phyloP scores from a whole-genome alignment of 2,888 invertebrate genomes.

The Pilophorus perplexus region DNA sequence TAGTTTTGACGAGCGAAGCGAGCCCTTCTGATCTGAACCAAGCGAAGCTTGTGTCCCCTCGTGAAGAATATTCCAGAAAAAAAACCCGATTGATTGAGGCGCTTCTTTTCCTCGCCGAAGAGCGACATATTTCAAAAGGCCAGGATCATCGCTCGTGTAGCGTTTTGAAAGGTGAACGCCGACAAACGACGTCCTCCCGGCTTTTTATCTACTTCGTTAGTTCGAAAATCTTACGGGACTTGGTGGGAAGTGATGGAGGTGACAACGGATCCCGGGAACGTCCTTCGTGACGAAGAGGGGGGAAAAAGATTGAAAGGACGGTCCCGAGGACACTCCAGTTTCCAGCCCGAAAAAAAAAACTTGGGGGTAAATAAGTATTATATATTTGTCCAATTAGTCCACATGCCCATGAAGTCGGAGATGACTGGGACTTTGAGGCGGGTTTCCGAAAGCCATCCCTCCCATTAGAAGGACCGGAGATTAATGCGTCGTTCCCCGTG shows the following conservation, averaged over 20 bases:
- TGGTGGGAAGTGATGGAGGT: constrained; percentile 11
- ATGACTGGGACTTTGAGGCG: neutral
- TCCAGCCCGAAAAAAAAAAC: too few relatives aligned
- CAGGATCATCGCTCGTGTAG: neutral
- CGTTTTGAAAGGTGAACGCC: neutral
- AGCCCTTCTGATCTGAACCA: too few relatives aligned
- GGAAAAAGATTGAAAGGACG: neutral
- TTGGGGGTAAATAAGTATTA: constrained; percentile 20
- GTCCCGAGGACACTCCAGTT: constrained; percentile 6
- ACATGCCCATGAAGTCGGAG: constrained; percentile 3
- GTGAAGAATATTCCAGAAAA: too few relatives aligned
- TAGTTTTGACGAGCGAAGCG: too few relatives aligned
- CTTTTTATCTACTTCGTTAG: constrained; percentile 25
- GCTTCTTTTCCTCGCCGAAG: too few relatives aligned
- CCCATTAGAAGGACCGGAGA: constrained; percentile 14
- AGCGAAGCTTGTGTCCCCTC: too few relatives aligned
- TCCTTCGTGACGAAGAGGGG: neutral
- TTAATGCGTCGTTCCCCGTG: constrained; percentile 34
- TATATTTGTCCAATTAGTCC: constrained; percentile 28
- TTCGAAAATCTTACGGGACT: neutral
- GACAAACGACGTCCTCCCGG: constrained; percentile 5
- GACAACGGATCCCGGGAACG: too few relatives aligned
- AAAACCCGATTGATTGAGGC: too few relatives aligned
- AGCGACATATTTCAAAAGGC: too few relatives aligned
- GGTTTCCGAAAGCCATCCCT: neutral